Evolutionary conservation across 2,888 invertebrate species (phyloP).

Genomic region (Lordiphosa fenestrarum): DNA sequence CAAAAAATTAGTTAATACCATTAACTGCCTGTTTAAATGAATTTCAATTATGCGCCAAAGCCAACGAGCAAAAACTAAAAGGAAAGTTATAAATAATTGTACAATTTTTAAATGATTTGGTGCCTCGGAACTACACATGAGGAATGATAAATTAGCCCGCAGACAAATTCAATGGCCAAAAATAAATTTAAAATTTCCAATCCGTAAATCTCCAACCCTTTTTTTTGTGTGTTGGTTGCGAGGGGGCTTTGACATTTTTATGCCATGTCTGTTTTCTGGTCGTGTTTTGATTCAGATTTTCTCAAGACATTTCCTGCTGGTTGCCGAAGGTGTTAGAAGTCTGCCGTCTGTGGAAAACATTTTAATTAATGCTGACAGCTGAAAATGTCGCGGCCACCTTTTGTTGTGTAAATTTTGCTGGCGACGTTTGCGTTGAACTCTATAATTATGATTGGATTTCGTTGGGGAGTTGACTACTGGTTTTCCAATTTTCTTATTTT

Average conservation of each 20-base stretch:
- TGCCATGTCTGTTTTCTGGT: conserved; percentile 43
- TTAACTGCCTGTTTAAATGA: conserved; percentile 13
- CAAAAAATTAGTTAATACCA: neutral
- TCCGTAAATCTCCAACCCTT: conserved; percentile 26
- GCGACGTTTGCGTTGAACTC: conserved; percentile 36
- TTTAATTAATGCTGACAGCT: conserved; percentile 73
- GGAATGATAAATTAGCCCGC: conserved; percentile 31
- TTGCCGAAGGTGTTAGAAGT: conserved; percentile 57
- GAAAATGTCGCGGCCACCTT: conserved; percentile 62
- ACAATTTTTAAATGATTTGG: conserved; percentile 15
- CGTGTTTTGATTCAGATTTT: conserved; percentile 58
- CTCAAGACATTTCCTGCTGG: conserved; percentile 59
- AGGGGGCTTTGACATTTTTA: conserved; percentile 59
- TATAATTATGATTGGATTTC: conserved; percentile 67
- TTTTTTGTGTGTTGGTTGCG: neutral
- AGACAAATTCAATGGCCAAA: conserved; percentile 45
- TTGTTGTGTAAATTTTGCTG: conserved; percentile 60
- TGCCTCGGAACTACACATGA: neutral
- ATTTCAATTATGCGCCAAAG: conserved; percentile 28
- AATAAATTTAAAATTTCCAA: conserved; percentile 51
- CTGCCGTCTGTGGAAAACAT: conserved; percentile 51
- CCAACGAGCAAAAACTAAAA: neutral
- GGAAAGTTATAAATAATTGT: conserved; percentile 16
- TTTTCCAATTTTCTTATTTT: conserved; percentile 18
- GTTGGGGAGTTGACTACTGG: conserved; percentile 51